Evolutionary conservation across 2,888 invertebrate genomes (phyloP).

Genomic region (Brassicogethes aeneus): DNA sequence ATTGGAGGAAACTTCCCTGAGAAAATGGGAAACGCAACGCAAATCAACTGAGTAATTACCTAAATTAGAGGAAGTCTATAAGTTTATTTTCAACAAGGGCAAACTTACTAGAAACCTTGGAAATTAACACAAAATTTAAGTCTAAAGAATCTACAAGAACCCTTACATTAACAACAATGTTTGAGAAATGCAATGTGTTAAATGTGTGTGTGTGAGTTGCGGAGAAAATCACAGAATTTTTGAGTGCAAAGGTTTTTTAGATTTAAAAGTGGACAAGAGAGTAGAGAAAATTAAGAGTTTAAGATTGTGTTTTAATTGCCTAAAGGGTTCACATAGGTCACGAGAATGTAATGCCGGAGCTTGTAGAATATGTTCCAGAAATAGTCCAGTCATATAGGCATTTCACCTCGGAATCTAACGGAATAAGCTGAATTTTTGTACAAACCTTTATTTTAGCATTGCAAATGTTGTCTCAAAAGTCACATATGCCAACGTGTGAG

Average conservation of each 20-base stretch:
- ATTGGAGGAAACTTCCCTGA: background rate
- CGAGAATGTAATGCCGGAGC: background rate
- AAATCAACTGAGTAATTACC: background rate
- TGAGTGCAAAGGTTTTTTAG: background rate
- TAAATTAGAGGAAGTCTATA: background rate
- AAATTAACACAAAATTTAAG: background rate
- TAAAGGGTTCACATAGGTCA: background rate
- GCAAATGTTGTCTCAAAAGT: too few relatives aligned
- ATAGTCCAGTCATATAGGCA: too few relatives aligned
- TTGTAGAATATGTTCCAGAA: background rate
- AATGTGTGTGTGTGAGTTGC: background rate
- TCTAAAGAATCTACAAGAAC: background rate
- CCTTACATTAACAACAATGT: background rate
- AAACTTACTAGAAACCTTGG: constrained; percentile 1
- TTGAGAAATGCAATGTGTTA: background rate
- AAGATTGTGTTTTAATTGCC: constrained; percentile 2
- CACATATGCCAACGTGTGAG: too few relatives aligned
- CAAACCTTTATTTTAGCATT: too few relatives aligned
- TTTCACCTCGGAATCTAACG: too few relatives aligned
- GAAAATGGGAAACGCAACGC: constrained; percentile 1
- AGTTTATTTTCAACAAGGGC: background rate
- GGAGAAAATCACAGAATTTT: background rate
- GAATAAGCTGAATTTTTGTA: too few relatives aligned
- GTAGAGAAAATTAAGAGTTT: background rate
- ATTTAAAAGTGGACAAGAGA: background rate